Evolutionary conservation across 2,888 invertebrate genomes (phyloP), one percentile per base, ranked within the genome.

Genomic region (Opisthograptis luteolata): DNA sequence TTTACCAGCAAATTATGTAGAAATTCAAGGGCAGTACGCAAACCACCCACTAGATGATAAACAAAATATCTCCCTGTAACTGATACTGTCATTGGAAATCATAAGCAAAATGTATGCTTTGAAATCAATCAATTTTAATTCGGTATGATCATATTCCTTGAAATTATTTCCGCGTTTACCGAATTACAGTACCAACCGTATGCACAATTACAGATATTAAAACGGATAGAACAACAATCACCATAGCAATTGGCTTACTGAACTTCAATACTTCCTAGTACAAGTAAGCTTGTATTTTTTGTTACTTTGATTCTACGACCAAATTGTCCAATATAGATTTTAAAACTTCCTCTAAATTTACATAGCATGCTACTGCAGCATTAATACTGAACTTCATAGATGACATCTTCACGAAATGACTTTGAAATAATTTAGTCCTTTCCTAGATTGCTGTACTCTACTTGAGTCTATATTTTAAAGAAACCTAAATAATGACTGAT

Each of bases 41-140:
- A 52, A 48, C 54, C 56, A 42, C 58, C 58, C 58, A 58, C 61
- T 46, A 56, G 46, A 60, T 58, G 55, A 31, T 32, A 41, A 39
- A 34, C 34, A 22, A 48, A 48, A 36, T 50, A 30, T 55, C 34
- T 54, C 37, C 6, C 27, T 36, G 60, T 42, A 58, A 55, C 14
- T 8, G 49, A 60, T 54, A 58, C 28, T 22, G 17, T 36, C 43
- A 34, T 51, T 54, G 44, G 13, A 47, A 53, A 32, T 39, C 34
- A 35, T 31, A 39, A 17, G 32, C 45, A 17, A 48, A 53, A 36
- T 46, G 19, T 12, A 14, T 46, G 14, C 46, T 41, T 41, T 24
- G 5, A 20, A 30, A 13, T 17, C n/a, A 32, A 28, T 20, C 8
- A 39, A 13, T 8, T 15, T 12, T 28, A 40, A 40, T 40, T 34